These are phyloP conservation scores for Lasioglossum lativentre DNA, from an alignment of 2,888 invertebrate species.

Conservation along the genomic window DNA sequence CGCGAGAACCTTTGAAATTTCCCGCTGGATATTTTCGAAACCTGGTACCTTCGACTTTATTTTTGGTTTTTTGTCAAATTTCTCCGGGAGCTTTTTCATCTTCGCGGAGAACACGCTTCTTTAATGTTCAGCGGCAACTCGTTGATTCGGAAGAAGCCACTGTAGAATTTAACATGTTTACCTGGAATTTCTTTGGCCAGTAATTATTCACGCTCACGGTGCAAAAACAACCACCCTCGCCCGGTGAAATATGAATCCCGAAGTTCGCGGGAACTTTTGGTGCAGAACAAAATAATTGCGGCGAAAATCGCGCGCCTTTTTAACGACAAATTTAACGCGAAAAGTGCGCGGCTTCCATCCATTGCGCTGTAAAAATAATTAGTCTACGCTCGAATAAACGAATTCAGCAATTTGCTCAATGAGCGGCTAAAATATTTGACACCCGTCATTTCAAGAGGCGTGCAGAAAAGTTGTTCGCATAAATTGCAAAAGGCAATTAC, in stretches of 20 bases:
- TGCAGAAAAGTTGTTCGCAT: no score
- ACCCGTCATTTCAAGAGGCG: no score
- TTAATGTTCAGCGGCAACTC: background rate
- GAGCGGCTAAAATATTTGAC: no score
- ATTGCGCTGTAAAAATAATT: background rate
- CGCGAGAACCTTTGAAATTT: background rate
- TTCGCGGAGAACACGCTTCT: background rate
- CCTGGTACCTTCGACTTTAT: background rate
- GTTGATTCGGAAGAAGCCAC: background rate
- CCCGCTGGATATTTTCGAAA: background rate
- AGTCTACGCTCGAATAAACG: background rate
- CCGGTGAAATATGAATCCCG: background rate
- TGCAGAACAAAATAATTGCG: background rate
- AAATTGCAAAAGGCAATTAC: no score
- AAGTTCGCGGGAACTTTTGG: background rate
- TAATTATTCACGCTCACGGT: background rate
- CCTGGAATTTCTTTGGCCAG: background rate
- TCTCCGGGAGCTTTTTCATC: background rate
- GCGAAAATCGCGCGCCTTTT: background rate
- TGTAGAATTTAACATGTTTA: background rate
- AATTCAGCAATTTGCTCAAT: no score
- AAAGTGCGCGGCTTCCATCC: background rate
- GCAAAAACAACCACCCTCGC: background rate
- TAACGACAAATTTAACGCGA: background rate
- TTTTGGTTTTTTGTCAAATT: background rate